Conservation (phyloP, 2,113 vertebrate genomes). For the Gopherus evgoodei region DNA sequence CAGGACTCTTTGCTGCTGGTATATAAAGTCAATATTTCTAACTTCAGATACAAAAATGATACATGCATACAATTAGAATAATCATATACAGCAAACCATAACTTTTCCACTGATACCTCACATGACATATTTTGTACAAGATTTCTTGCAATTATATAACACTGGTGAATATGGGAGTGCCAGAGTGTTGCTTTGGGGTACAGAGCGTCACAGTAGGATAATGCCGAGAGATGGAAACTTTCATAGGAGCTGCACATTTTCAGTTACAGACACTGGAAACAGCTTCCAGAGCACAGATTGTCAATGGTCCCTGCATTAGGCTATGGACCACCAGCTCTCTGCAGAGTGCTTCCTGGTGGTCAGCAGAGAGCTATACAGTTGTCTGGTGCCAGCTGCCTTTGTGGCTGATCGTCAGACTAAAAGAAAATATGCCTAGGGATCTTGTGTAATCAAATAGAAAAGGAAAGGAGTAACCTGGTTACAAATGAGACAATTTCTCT, state of each 20-base stretch:
- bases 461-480: constrained; percentile 7
- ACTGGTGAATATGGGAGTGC: too few relatives aligned
- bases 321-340: background rate
- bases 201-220: background rate
- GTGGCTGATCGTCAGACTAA: constrained; percentile 2
- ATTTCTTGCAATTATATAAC: too few relatives aligned
- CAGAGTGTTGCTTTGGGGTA: too few relatives aligned
- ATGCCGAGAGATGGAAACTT: background rate
- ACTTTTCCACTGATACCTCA: too few relatives aligned
- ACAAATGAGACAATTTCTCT: background rate
- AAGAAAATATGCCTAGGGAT: background rate
- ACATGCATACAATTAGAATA: too few relatives aligned
- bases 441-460: background rate
- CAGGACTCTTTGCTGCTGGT: too few relatives aligned
- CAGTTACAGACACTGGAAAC: background rate
- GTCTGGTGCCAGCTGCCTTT: constrained; percentile 11
- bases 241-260: background rate
- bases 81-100: too few relatives aligned
- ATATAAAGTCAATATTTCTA: too few relatives aligned
- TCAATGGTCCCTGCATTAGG: constrained; percentile 27
- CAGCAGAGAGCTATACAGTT: constrained; percentile 11
- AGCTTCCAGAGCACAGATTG: constrained; percentile 20
- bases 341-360: background rate
- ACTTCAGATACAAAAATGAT: too few relatives aligned
- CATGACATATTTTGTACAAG: too few relatives aligned